A percentile compares a stretch with the other conserved stretches of the same genome.
Evolutionary conservation across 2,888 invertebrate genomes (phyloP).

Genomic region (Zootermopsis nevadensis): DNA sequence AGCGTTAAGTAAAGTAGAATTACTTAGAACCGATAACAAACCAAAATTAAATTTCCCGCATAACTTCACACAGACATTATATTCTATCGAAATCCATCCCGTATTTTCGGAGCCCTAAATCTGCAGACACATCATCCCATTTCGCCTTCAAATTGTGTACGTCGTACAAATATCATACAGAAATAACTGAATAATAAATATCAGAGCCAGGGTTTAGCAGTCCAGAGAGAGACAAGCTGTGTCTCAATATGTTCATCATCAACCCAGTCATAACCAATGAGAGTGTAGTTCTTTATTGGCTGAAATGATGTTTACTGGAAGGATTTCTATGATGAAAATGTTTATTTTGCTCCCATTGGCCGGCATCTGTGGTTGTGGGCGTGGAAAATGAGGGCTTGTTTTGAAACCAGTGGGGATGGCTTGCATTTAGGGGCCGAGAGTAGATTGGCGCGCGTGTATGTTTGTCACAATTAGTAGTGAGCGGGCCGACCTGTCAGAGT

Average conservation of each 20-base stretch:
- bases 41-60: too few species aligned
- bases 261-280: constrained; percentile 11
- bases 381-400: not conserved
- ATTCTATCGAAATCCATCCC: too few species aligned
- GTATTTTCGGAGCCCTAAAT: too few species aligned
- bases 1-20: too few species aligned
- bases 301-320: not conserved
- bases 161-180: too few species aligned
- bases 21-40: too few species aligned
- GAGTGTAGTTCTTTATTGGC: not conserved
- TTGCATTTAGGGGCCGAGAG: constrained; percentile 22
- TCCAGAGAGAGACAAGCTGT: not conserved
- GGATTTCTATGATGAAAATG: constrained; percentile 11
- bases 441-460: not conserved
- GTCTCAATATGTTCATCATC: not conserved
- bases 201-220: not conserved
- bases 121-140: too few species aligned
- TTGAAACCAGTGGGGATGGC: constrained; percentile 2
- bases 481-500: not conserved
- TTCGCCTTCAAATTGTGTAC: too few species aligned
- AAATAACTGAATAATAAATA: too few species aligned
- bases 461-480: constrained; percentile 11
- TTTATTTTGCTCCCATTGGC: constrained; percentile 28
- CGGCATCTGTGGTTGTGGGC: constrained; percentile 16
- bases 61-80: too few species aligned